These are phyloP conservation scores for Parapristionchus giblindavisi DNA, from an alignment of 2,888 invertebrate genomes.

Conservation along the genomic window DNA sequence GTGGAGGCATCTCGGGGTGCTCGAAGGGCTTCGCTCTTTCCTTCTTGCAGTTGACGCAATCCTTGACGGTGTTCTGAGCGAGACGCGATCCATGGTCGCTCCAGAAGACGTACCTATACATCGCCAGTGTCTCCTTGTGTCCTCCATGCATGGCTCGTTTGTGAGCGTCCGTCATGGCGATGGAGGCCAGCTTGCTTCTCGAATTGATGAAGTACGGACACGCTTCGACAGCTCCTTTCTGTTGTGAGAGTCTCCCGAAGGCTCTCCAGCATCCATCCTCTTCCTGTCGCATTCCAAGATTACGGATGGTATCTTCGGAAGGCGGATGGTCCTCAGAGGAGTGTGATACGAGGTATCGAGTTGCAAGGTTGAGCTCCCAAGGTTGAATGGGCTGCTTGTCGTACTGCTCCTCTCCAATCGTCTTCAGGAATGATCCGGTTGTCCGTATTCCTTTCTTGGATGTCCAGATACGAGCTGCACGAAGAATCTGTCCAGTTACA, in stretches of 20 bases:
- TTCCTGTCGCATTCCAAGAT: neutral
- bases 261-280: neutral
- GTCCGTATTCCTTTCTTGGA: neutral
- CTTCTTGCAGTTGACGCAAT: slow-evolving; percentile 59
- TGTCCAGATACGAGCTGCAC: no score
- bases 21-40: slow-evolving; percentile 48
- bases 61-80: slow-evolving; percentile 49
- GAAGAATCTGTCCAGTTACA: neutral
- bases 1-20: slow-evolving; percentile 66
- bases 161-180: slow-evolving; percentile 46
- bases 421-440: neutral
- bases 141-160: slow-evolving; percentile 53
- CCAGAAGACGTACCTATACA: slow-evolving; percentile 60
- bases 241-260: neutral
- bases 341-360: neutral
- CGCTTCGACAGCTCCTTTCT: neutral
- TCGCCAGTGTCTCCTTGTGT: slow-evolving; percentile 52
- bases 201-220: neutral
- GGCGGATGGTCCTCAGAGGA: neutral
- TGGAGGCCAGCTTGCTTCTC: neutral
- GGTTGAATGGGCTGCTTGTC: neutral
- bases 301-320: neutral
- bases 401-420: neutral
- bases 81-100: slow-evolving; percentile 56
- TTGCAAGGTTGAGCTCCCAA: neutral